Base-by-base conservation (phyloP, 2,888 invertebrate genomes). In the Melikaiella ostensackeni region DNA sequence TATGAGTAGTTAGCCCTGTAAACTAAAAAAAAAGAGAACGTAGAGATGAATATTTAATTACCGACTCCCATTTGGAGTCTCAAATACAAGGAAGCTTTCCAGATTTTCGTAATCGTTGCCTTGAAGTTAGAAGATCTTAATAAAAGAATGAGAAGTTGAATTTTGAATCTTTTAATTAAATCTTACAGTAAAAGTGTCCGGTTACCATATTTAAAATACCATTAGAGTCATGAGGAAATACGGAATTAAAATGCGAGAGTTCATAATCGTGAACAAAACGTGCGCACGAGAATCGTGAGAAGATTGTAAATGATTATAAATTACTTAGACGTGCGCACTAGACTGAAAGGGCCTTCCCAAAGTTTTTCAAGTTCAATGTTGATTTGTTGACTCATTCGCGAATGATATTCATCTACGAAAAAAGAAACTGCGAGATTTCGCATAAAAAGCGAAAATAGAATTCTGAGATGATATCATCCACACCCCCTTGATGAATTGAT, bases 341-440 rank as follows among this genome's bases (percentile, higher is more conserved):
- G 33, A 46, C 50, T 9, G 38, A 7, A 46, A 70, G 70, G 50
- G 19, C 30, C 30, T 70, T 70, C 50, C 46, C 50, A 24, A 30
- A 9, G 33, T 46, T 70, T 50, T 70, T 46, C 70, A 70, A 70
- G 70, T 50, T 70, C 70, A 70, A 33, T 70, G 70, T 70, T 24
- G 8, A 50, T 50, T 27, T 66, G 13, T 66, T 64, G 46, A 70
- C 27, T 70, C 50, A 50, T 70, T 70, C 46, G 30, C 30, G 8
- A 24, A 3, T 57, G 57, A 24, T 24, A 42, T 42, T 16, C 16
- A 42, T 42, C 16, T 42, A 16, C 42, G 16, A 42, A 16, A 42
- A 38, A 42, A 42, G 4, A 42, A 42, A 16, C 42, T 42, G 16
- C 4, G 9, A 42, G 16, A 42, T 57, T 21, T 57, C 21, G 13